Percentiles rank a stretch among this genome's conserved stretches.
Conservation (phyloP, 2,797 vertebrate genomes). For the Aulostomus chinensis region DNA sequence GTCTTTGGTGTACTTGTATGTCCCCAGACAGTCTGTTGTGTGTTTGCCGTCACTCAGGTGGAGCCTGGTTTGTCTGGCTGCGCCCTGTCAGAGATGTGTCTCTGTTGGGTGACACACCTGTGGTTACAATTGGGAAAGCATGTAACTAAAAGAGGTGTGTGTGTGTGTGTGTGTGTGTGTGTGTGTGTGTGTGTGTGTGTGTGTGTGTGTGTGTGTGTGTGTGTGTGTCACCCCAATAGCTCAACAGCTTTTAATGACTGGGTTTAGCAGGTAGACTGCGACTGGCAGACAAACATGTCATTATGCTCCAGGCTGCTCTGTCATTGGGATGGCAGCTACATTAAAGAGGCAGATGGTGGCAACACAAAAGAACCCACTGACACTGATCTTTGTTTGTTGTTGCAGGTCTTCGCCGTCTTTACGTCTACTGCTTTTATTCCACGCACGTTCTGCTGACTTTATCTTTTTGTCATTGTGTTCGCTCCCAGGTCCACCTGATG, state of each 20-base stretch:
- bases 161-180: slow-evolving; percentile 18
- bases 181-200: slow-evolving; percentile 26
- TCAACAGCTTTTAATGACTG: slow-evolving; percentile 66
- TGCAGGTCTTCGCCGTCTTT: slow-evolving; percentile 11
- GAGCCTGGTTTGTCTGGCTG: slow-evolving; percentile 38
- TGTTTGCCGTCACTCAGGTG: slow-evolving; percentile 46
- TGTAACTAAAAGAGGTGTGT: slow-evolving; percentile 45
- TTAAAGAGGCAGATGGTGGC: slow-evolving; percentile 46
- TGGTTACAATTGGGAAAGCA: slow-evolving; percentile 57
- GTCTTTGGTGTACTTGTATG: slow-evolving; percentile 29
- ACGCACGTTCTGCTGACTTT: slow-evolving; percentile 32
- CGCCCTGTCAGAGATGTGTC: too few species aligned
- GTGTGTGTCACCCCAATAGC: neutral
- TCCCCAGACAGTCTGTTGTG: slow-evolving; percentile 42
- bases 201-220: neutral
- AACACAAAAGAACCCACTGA: slow-evolving; percentile 25
- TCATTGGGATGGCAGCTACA: slow-evolving; percentile 54
- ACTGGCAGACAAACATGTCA: slow-evolving; percentile 59
- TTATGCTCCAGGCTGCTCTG: slow-evolving; percentile 59
- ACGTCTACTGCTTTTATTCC: slow-evolving; percentile 12
- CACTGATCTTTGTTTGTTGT: slow-evolving; percentile 37
- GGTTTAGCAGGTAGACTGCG: slow-evolving; percentile 64
- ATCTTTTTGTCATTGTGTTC: slow-evolving; percentile 24
- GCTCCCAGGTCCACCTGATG: slow-evolving; percentile 75
- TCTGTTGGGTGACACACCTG: slow-evolving; percentile 65